phyloP scores from a whole-genome alignment of 2,888 invertebrate genomes.

The Drosophila mimica region DNA sequence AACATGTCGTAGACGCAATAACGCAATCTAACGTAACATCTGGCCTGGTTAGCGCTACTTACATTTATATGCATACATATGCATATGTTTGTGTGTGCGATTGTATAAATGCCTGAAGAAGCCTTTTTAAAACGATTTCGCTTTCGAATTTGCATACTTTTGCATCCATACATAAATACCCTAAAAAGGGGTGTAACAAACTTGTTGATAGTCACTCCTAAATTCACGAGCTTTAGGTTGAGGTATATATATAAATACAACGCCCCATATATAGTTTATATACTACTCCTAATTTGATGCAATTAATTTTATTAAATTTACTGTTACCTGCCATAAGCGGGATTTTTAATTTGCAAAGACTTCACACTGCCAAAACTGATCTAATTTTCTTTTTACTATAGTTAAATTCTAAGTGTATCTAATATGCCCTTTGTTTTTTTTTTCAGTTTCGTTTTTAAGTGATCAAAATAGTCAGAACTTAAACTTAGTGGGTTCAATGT shows the following conservation, averaged over 20 bases:
- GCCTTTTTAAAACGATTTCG: slow-evolving; percentile 14
- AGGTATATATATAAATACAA: too few species aligned
- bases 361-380: neutral
- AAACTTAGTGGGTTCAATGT: neutral
- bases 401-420: neutral
- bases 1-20: slow-evolving; percentile 48
- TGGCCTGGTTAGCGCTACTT: slow-evolving; percentile 41
- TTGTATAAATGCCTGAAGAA: too few species aligned
- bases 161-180: neutral
- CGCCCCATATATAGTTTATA: neutral
- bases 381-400: neutral
- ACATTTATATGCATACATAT: neutral
- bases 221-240: neutral
- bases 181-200: neutral
- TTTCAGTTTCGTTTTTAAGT: neutral
- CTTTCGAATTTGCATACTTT: slow-evolving; percentile 27
- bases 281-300: neutral
- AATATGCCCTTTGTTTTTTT: neutral
- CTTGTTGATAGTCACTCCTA: neutral
- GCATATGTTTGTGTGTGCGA: neutral
- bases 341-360: neutral
- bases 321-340: neutral
- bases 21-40: slow-evolving; percentile 43
- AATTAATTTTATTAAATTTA: too few species aligned
- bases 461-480: neutral